Base-by-base conservation (phyloP, 2,888 invertebrate genomes). In the Lasioglossum figueresi region DNA sequence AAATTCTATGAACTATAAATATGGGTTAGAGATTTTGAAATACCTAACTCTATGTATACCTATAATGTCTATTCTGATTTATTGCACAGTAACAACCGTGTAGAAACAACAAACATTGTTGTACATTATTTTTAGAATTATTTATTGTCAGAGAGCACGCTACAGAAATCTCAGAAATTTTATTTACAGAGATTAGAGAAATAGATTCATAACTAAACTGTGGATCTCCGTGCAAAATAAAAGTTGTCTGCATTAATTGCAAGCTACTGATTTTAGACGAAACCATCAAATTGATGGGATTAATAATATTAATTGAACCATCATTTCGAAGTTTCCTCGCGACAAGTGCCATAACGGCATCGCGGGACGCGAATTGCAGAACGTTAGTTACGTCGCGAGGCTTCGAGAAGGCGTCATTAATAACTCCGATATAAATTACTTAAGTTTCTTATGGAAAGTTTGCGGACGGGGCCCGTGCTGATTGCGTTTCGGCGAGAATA, bases 381-480 rank as follows among this genome's bases (percentile, higher is more conserved):
- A 23, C 31, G 63, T 68, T 68, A 68, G 68, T 37, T 68, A 34
- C 12, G 19, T 16, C 68, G n/a, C n/a, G 48, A 16, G 43, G 31
- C 63, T 66, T 45, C 34, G 45, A n/a, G n/a, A 34, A 19, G 14
- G 34, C n/a, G 66, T 45, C 48, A 77, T 68, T 48, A 77, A 68
- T 77, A 68, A 75, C 31, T 56, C 27, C 10, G 43, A 43, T 70
- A 59, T 71, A 59, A 76, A 72, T 79, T 43, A 48, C 72, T 63
- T 45, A 34, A 68, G 66, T 76, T 72, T 68, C 37, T 74, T 37
- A 56, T 8, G 27, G 27, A 23, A 80, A 45, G 73, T 80, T 80
- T 43, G 56, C 19, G 45, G 34, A 19, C 45, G 16, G 68, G 12
- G 27, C 3, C 52, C 14, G 72, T 40, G 37, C 19, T 52, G 23